phyloP scores from a whole-genome alignment of 2,113 vertebrate species.

The Sphyrna mokarran region DNA sequence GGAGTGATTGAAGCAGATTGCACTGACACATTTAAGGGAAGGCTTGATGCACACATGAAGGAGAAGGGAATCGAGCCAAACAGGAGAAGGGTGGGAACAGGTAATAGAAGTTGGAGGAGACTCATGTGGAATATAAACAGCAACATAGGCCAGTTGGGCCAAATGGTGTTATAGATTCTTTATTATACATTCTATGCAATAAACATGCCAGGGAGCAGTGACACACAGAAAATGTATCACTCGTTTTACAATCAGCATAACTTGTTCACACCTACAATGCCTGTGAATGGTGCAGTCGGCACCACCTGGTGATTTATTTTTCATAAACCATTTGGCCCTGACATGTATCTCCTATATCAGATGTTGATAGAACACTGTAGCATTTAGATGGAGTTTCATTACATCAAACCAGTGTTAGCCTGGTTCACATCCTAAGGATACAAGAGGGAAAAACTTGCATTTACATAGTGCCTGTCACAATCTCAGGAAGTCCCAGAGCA shows the following conservation, averaged over 20 bases:
- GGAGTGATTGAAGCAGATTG: neutral
- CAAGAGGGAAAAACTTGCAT: neutral
- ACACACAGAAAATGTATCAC: neutral
- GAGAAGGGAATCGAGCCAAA: neutral
- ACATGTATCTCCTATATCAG: neutral
- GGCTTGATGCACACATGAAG: neutral
- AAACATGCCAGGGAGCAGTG: neutral
- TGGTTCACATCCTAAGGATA: neutral
- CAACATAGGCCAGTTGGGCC: neutral
- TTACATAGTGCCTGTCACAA: neutral
- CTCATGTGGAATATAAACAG: neutral
- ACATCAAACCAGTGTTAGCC: neutral
- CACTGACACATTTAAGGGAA: neutral
- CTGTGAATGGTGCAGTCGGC: neutral
- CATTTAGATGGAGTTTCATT: neutral
- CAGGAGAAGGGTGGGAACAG: neutral
- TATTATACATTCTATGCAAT: neutral
- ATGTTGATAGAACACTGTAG: neutral
- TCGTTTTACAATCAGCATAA: neutral
- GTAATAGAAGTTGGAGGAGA: neutral
- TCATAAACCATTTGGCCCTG: neutral
- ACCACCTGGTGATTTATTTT: conserved; percentile 18
- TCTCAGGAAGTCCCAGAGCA: too few relatives aligned
- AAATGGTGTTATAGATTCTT: neutral
- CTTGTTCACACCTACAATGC: neutral